A percentile compares a stretch with the other conserved stretches of the same genome.
Conservation (phyloP, 2,113 vertebrate species). For the Sander vitreus region DNA sequence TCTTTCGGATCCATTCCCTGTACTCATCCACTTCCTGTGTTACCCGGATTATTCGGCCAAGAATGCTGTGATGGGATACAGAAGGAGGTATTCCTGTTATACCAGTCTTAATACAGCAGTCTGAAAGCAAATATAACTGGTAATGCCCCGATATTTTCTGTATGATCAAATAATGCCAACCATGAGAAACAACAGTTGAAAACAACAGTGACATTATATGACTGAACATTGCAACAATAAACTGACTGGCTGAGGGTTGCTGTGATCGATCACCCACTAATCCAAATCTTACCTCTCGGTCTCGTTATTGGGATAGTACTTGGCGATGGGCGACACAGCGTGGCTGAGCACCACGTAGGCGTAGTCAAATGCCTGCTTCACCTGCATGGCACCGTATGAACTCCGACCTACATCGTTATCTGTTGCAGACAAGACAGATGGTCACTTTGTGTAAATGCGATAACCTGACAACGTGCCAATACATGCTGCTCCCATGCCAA, state of each 20-base stretch:
- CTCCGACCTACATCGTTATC: conserved; percentile 97
- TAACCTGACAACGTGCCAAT: background rate
- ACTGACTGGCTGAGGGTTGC: background rate
- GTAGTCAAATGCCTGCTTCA: conserved; percentile 99
- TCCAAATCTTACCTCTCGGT: conserved; percentile 89
- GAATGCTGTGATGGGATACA: conserved; percentile 85
- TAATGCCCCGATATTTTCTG: background rate
- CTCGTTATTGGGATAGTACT: conserved; percentile 96
- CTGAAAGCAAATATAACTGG: background rate
- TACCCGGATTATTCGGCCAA: conserved; percentile 97
- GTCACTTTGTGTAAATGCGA: background rate
- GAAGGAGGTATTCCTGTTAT: background rate
- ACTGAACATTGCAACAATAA: background rate
- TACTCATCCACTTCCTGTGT: conserved; percentile 96
- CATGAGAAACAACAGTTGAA: background rate
- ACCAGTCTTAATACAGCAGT: background rate
- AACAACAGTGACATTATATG: background rate
- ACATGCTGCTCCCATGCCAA: fast-evolving
- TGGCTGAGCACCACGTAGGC: conserved; percentile 96
- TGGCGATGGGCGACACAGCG: conserved; percentile 95
- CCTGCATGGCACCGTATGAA: conserved; percentile 99
- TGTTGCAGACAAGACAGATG: conserved; percentile 59
- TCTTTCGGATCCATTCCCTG: conserved; percentile 95
- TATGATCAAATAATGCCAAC: no score
- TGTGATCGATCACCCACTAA: background rate